Evolutionary conservation across 2,797 vertebrate species (phyloP).

Genomic region (Labeo calbasu): DNA sequence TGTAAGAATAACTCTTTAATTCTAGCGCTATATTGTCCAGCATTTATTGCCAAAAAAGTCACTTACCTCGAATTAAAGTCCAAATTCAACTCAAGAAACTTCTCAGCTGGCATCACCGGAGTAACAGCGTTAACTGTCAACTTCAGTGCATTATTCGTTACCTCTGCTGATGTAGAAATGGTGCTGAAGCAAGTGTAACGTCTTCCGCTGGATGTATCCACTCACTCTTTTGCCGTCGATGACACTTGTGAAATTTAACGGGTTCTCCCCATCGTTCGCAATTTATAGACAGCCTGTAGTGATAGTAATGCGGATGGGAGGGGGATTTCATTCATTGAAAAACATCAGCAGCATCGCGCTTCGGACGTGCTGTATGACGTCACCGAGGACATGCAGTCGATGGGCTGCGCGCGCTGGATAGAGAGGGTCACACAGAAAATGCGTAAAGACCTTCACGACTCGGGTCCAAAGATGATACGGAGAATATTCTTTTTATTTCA

Average conservation of each 20-base stretch:
- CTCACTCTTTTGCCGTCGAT: slow-evolving; percentile 59
- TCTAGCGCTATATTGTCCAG: not conserved
- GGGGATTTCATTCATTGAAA: slow-evolving; percentile 84
- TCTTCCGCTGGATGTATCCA: slow-evolving; percentile 56
- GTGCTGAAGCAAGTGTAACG: not conserved
- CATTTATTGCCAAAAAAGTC: not conserved
- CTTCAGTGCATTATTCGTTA: slow-evolving; percentile 20
- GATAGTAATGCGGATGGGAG: slow-evolving; percentile 75
- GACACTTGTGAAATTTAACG: slow-evolving; percentile 74
- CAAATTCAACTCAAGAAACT: slow-evolving; percentile 23
- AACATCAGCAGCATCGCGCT: slow-evolving; percentile 77
- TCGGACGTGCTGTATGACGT: slow-evolving; percentile 81
- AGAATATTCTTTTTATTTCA: not conserved
- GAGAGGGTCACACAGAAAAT: slow-evolving; percentile 47
- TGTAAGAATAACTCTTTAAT: not conserved
- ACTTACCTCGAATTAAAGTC: slow-evolving; percentile 29
- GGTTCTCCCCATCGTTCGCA: slow-evolving; percentile 77
- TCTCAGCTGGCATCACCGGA: slow-evolving; percentile 9
- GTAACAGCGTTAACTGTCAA: not conserved
- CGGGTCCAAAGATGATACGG: slow-evolving; percentile 26
- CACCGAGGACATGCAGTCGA: slow-evolving; percentile 78
- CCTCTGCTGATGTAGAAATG: not conserved
- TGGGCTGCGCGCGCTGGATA: slow-evolving; percentile 71
- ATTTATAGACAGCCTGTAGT: slow-evolving; percentile 85
- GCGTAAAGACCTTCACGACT: slow-evolving; percentile 52